phyloP scores from a whole-genome alignment of 2,113 vertebrate genomes.

The Lophotis ruficrista region DNA sequence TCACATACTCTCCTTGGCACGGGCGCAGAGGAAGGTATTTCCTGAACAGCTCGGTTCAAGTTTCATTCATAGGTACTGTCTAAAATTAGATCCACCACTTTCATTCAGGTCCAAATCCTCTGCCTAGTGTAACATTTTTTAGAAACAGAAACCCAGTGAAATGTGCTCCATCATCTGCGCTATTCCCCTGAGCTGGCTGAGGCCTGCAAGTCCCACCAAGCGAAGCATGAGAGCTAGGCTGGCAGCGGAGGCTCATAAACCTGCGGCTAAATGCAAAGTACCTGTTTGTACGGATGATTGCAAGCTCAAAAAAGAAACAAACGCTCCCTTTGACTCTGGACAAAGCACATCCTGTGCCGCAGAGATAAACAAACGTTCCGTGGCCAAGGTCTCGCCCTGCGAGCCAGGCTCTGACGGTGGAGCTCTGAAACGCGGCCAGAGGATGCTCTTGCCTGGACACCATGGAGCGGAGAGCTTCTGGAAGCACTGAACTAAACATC shows the following conservation, averaged over 20 bases:
- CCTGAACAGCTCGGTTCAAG: conserved; percentile 74
- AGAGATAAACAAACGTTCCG: neutral
- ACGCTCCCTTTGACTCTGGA: neutral
- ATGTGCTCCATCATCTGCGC: conserved; percentile 45
- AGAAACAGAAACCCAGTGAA: conserved; percentile 68
- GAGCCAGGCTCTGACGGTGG: neutral
- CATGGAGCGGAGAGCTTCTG: neutral
- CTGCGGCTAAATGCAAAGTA: conserved; percentile 56
- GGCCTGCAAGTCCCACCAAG: conserved; percentile 27
- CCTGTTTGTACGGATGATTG: conserved; percentile 39
- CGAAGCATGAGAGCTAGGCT: neutral
- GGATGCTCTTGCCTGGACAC: neutral
- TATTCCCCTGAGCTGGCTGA: neutral
- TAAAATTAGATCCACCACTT: conserved; percentile 81
- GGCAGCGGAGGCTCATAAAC: conserved; percentile 47
- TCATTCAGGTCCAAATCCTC: conserved; percentile 76
- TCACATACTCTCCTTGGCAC: conserved; percentile 73
- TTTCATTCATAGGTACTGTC: conserved; percentile 83
- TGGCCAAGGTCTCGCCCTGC: neutral
- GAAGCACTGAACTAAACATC: neutral
- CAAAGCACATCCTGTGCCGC: neutral
- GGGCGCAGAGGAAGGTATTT: conserved; percentile 74
- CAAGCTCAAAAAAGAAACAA: neutral
- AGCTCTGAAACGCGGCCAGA: neutral
- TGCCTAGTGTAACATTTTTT: conserved; percentile 73